Evolutionary conservation across 2,888 invertebrate species (phyloP).

Genomic region (Epinotia demarniana): DNA sequence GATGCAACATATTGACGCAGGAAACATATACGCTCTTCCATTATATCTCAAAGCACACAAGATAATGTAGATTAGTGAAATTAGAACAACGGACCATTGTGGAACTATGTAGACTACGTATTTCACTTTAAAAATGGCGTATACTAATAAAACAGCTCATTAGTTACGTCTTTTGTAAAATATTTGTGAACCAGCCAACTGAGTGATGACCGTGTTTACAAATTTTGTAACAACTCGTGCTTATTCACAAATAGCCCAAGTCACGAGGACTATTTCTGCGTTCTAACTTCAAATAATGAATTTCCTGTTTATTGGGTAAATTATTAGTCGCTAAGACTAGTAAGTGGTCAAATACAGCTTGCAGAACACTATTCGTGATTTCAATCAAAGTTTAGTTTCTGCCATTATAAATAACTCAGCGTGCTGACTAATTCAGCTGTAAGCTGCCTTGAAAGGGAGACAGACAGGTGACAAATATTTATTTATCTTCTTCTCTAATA

Average conservation of each 20-base stretch:
- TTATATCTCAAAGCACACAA: conserved; percentile 21
- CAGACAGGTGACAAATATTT: not conserved
- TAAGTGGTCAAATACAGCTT: no score
- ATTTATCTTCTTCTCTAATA: not conserved
- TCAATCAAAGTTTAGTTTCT: not conserved
- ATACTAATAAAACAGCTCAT: not conserved
- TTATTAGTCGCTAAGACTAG: no score
- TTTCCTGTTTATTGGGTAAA: not conserved
- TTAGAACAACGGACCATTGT: conserved; percentile 36
- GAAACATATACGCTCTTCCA: conserved; percentile 17
- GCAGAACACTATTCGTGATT: no score
- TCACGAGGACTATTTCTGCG: not conserved
- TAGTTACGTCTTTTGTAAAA: not conserved
- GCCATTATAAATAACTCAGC: not conserved
- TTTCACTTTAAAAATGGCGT: not conserved
- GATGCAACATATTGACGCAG: conserved; percentile 4
- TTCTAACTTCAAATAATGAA: not conserved
- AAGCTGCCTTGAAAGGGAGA: not conserved
- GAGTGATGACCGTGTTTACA: conserved; percentile 68
- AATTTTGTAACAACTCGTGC: conserved; percentile 71
- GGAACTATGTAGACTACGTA: not conserved
- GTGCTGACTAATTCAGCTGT: not conserved
- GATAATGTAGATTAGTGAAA: conserved; percentile 42
- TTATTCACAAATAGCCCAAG: conserved; percentile 66
- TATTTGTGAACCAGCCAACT: conserved; percentile 47